These are phyloP conservation scores for Crambe crambe DNA, from an alignment of 37 sponge, comb jelly and placozoan genomes.

Conservation along the genomic window DNA sequence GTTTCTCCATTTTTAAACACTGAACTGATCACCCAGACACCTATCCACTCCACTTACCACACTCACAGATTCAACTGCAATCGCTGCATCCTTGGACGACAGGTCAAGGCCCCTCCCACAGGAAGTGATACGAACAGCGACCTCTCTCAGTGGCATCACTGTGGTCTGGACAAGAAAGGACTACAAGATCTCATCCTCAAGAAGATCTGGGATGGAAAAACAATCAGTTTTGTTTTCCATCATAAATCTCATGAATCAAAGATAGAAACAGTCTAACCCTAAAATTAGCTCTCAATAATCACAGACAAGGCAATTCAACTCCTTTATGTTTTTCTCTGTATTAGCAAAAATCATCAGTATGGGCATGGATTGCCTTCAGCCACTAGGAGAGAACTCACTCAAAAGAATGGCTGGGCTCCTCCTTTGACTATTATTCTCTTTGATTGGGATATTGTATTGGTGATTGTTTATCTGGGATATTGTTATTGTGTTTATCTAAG, in stretches of 20 bases:
- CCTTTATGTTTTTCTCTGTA: neutral
- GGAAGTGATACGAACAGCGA: conserved; percentile 71
- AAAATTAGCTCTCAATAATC: no score
- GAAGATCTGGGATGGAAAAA: conserved; percentile 56
- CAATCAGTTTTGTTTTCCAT: conserved; percentile 84
- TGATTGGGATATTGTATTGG: no score
- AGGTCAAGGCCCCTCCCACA: conserved; percentile 75
- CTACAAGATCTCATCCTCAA: conserved; percentile 75
- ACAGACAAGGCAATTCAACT: neutral
- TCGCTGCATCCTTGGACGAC: conserved; percentile 80
- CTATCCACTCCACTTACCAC: no score
- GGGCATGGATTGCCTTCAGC: no score
- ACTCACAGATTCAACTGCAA: conserved; percentile 83
- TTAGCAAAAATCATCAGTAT: no score
- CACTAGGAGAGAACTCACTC: no score
- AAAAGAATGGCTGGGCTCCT: no score
- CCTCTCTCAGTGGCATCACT: conserved; percentile 91
- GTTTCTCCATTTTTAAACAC: no score
- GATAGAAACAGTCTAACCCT: conserved; percentile 61
- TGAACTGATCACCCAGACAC: no score
- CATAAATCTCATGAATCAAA: conserved; percentile 83
- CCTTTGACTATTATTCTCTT: no score
- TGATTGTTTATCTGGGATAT: no score
- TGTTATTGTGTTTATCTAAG: no score
- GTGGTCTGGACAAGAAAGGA: conserved; percentile 59